Percentiles rank a stretch among this genome's conserved stretches.
These are phyloP conservation scores for Ellobius talpinus DNA, from an alignment of 2,113 vertebrate species.

Conservation along the genomic window DNA sequence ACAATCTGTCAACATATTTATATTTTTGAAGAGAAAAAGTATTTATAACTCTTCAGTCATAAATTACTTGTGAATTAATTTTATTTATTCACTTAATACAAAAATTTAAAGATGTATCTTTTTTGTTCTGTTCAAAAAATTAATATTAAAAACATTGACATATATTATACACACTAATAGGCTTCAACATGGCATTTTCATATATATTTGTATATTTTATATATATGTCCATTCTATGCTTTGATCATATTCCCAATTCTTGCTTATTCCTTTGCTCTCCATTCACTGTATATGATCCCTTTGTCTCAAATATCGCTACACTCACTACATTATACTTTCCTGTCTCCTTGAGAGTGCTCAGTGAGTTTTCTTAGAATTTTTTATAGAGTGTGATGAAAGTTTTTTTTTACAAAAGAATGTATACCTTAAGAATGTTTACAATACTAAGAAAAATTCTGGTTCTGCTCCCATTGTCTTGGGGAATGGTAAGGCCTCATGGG, in stretches of 20 bases:
- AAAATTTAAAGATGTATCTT: not conserved
- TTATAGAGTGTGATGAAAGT: not conserved
- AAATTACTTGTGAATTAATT: not conserved
- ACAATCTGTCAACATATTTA: constrained; percentile 32
- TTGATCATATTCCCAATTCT: not conserved
- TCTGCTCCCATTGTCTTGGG: too few species aligned
- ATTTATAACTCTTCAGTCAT: not conserved
- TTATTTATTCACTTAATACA: not conserved
- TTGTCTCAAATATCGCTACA: too few species aligned
- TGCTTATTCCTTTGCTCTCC: too few species aligned
- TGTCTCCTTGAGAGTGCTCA: not conserved
- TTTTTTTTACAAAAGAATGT: not conserved
- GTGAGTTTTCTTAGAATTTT: not conserved
- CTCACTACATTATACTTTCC: not conserved
- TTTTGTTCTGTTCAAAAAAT: constrained; percentile 17
- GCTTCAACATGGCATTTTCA: not conserved
- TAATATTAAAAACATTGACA: not conserved
- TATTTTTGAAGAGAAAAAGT: constrained; percentile 20
- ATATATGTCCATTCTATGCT: not conserved
- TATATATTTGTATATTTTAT: too few species aligned
- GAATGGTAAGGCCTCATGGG: not conserved
- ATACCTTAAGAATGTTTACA: too few species aligned
- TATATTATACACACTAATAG: not conserved
- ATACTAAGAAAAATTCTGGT: not conserved
- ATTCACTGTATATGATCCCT: too few species aligned